Evolutionary conservation across 2,797 vertebrate genomes (phyloP).

Genomic region (Sebastiscus albofasciatus): DNA sequence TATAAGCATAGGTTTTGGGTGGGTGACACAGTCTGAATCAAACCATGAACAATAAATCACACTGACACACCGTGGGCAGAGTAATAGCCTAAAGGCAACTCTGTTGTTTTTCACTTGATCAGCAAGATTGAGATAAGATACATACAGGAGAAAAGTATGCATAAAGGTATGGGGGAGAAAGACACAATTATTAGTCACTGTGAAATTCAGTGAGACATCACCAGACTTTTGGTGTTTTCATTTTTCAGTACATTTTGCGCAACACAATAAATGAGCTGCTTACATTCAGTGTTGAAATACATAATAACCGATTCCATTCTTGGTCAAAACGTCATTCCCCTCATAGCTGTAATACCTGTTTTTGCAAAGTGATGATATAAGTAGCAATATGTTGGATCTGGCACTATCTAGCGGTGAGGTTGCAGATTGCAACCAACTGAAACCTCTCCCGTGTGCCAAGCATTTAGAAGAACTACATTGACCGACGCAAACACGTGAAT

Average conservation of each 20-base stretch:
- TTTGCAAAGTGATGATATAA: neutral
- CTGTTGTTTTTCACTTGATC: slow-evolving; percentile 43
- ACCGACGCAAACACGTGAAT: no score
- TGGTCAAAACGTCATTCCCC: neutral
- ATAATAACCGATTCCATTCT: neutral
- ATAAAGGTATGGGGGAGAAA: neutral
- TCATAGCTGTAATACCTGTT: neutral
- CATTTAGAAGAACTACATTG: no score
- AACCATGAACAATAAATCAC: slow-evolving; percentile 39
- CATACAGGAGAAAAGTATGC: neutral
- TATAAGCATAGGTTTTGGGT: slow-evolving; percentile 20
- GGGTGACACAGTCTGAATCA: slow-evolving; percentile 35
- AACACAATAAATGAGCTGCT: neutral
- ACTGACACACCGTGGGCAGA: slow-evolving; percentile 24
- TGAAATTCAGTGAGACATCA: slow-evolving; percentile 1
- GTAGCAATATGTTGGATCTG: no score
- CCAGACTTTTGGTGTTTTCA: neutral
- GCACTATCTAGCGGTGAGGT: no score
- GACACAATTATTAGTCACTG: slow-evolving; percentile 14
- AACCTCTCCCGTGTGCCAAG: no score
- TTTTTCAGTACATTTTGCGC: neutral
- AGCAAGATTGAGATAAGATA: slow-evolving; percentile 34
- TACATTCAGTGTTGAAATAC: neutral
- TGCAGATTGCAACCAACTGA: no score
- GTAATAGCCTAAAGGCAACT: slow-evolving; percentile 31